A percentile compares a stretch with the other conserved stretches of the same genome.
Evolutionary conservation across 1,140 invertebrate species (phyloP).

Genomic region (Pinna nobilis): DNA sequence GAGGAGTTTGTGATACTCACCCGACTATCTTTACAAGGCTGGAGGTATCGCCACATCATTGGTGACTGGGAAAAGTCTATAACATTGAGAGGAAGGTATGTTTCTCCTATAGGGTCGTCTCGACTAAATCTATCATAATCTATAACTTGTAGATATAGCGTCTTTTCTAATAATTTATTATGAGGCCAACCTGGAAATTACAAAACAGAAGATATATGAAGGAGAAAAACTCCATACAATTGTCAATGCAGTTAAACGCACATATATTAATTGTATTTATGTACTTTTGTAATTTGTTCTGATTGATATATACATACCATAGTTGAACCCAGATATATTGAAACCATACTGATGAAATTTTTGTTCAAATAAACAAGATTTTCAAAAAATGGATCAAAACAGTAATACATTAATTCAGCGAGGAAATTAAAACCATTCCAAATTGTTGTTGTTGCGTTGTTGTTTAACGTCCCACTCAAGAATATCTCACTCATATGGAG

Average conservation of each 20-base stretch:
- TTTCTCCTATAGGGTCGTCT: conserved; percentile 97
- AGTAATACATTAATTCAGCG: no score
- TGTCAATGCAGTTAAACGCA: background rate
- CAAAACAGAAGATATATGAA: background rate
- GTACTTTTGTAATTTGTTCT: no score
- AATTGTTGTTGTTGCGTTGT: no score
- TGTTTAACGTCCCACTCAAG: no score
- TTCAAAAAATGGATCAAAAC: no score
- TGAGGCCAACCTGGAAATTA: conserved; percentile 68
- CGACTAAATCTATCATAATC: conserved; percentile 98
- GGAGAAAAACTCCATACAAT: background rate
- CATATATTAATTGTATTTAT: background rate
- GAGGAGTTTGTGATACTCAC: conserved; percentile 62
- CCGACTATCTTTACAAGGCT: conserved; percentile 73
- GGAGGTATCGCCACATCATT: conserved; percentile 68
- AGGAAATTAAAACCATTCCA: no score
- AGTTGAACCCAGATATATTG: no score
- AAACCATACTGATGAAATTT: no score
- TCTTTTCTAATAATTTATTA: conserved; percentile 70
- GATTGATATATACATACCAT: no score
- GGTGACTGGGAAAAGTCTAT: conserved; percentile 83
- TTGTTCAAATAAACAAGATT: no score
- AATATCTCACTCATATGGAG: no score
- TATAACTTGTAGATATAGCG: conserved; percentile 77
- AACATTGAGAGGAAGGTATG: conserved; percentile 88